Evolutionary conservation across 2,113 vertebrate genomes (phyloP).

Genomic region (Narcine bancroftii): DNA sequence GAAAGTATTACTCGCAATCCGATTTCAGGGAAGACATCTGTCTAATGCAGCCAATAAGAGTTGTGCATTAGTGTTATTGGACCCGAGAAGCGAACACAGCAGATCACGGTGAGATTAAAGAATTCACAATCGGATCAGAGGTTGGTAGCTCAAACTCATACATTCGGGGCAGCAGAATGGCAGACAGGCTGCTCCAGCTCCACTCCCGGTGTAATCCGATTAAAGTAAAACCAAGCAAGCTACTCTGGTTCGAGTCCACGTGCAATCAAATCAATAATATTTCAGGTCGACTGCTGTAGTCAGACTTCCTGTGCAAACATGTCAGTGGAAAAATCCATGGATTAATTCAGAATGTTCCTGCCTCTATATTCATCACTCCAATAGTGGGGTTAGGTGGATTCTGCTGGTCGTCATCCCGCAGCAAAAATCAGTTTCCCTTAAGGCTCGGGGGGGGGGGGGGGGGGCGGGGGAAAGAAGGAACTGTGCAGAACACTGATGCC

Average conservation of each 20-base stretch:
- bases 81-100: constrained; percentile 43
- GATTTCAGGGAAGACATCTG: constrained; percentile 55
- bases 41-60: constrained; percentile 59
- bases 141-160: constrained; percentile 25
- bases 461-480: background rate
- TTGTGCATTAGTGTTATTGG: constrained; percentile 59
- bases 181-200: constrained; percentile 17
- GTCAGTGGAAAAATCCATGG: background rate
- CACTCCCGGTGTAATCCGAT: constrained; percentile 28
- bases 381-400: background rate
- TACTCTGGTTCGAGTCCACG: constrained; percentile 27
- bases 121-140: constrained; percentile 61
- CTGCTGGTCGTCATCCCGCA: background rate
- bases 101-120: constrained; percentile 56
- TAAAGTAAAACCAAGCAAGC: constrained; percentile 4
- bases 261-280: background rate
- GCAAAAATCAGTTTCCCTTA: background rate
- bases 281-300: constrained; percentile 3
- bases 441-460: too few species aligned
- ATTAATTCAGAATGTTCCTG: background rate
- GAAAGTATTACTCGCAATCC: constrained; percentile 58
- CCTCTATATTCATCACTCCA: background rate
- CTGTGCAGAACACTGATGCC: background rate
- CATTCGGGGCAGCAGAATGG: constrained; percentile 15
- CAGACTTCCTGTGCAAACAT: background rate